phyloP scores from a whole-genome alignment of 2,888 invertebrate species.

The Archips crataeganus region DNA sequence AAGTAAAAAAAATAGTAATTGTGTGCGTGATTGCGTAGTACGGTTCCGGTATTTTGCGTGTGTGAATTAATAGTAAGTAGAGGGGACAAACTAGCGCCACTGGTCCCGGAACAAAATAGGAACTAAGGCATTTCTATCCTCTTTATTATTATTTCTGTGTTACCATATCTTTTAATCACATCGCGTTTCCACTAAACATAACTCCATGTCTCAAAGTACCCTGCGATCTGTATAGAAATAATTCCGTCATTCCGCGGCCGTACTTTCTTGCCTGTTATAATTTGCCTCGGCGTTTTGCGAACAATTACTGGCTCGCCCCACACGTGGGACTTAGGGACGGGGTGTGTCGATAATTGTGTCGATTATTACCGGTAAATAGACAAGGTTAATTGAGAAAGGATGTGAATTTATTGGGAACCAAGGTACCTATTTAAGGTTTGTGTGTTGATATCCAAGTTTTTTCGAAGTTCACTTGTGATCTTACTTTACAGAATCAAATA shows the following conservation, averaged over 20 bases:
- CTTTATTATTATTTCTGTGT: no score
- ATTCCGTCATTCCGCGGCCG: conserved; percentile 63
- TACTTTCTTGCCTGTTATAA: conserved; percentile 76
- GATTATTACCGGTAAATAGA: conserved; percentile 13
- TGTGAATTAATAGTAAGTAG: no score
- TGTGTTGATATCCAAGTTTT: background rate
- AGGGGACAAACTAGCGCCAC: no score
- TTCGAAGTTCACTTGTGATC: no score
- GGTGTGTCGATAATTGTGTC: conserved; percentile 19
- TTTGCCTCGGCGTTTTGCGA: conserved; percentile 73
- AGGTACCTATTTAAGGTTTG: no score
- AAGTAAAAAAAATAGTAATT: no score
- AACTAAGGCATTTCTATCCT: no score
- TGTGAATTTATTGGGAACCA: background rate
- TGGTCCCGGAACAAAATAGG: no score
- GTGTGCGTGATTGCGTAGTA: no score
- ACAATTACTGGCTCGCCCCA: conserved; percentile 71
- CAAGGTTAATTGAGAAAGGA: background rate
- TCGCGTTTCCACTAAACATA: conserved; percentile 20
- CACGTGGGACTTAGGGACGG: conserved; percentile 45
- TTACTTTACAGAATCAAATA: no score
- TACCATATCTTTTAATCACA: background rate
- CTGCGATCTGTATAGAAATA: conserved; percentile 78
- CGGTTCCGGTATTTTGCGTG: no score
- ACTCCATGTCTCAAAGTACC: conserved; percentile 46